Evolutionary conservation across 2,888 invertebrate genomes (phyloP).

Genomic region (Bugula neritina): DNA sequence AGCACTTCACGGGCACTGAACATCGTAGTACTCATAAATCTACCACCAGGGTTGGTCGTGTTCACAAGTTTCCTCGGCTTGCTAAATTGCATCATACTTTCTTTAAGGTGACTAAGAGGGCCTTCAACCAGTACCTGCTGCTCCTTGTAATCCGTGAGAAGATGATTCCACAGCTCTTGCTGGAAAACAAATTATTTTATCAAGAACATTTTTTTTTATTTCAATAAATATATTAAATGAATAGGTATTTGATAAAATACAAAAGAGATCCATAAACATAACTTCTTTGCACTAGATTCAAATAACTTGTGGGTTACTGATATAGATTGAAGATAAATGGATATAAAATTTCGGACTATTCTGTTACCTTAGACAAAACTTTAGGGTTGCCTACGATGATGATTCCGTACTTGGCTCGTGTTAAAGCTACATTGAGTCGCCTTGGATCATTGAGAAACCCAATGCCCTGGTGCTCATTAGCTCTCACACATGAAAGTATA

Average conservation of each 20-base stretch:
- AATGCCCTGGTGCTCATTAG: conserved; percentile 97
- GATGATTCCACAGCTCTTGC: conserved; percentile 96
- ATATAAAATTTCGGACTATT: no score
- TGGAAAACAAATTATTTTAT: no score
- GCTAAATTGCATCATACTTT: conserved; percentile 90
- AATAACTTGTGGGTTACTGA: no score
- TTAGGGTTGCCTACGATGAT: conserved; percentile 99
- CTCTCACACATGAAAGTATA: conserved; percentile 96
- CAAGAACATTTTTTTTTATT: no score
- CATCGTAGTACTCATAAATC: conserved; percentile 95
- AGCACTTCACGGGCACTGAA: conserved; percentile 93
- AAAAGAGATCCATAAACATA: no score
- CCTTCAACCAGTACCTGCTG: conserved; percentile 95
- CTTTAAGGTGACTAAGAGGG: conserved; percentile 90
- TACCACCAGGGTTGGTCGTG: conserved; percentile 77
- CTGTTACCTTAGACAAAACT: conserved; percentile 81
- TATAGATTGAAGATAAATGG: no score
- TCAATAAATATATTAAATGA: no score
- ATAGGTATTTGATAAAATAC: no score
- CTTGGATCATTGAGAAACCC: conserved; percentile 97
- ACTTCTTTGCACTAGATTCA: no score
- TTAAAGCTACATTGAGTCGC: conserved; percentile 93
- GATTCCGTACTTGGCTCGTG: conserved; percentile 85
- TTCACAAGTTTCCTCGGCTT: conserved; percentile 94
- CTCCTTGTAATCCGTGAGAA: conserved; percentile 94